Conservation (phyloP, 2,113 vertebrate genomes). For the Mustelus asterias region DNA sequence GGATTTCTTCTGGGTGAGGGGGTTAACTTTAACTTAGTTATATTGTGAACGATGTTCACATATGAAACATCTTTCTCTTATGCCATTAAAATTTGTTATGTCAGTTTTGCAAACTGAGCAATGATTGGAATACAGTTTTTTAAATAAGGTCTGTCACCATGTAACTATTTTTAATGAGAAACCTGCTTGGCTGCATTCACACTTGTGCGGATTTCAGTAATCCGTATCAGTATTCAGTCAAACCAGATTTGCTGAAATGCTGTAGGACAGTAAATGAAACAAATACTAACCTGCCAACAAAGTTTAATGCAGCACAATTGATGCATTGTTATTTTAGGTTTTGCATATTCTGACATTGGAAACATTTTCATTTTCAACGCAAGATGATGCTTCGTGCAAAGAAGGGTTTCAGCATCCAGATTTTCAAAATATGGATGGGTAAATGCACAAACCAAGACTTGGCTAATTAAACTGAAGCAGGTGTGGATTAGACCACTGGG, state of each 20-base stretch:
- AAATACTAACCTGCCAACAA: not conserved
- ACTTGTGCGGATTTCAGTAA: not conserved
- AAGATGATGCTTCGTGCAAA: not conserved
- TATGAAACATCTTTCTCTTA: not conserved
- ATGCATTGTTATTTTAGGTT: not conserved
- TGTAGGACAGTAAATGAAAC: not conserved
- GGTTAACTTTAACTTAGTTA: not conserved
- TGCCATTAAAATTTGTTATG: too few relatives aligned
- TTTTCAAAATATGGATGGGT: not conserved
- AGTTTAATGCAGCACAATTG: not conserved
- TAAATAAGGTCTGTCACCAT: not conserved
- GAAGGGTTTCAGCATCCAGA: not conserved
- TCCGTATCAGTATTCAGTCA: not conserved
- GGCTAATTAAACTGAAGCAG: slow-evolving; percentile 29
- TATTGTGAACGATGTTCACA: not conserved
- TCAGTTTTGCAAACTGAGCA: not conserved
- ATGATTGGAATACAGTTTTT: not conserved
- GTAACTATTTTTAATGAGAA: not conserved
- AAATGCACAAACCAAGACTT: not conserved
- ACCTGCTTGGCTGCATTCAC: slow-evolving; percentile 2
- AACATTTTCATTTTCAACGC: not conserved
- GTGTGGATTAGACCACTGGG: not conserved
- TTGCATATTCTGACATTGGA: not conserved
- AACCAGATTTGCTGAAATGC: not conserved
- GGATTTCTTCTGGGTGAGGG: not conserved